phyloP scores from a whole-genome alignment of 2,113 vertebrate species.

The Sitta europaea region DNA sequence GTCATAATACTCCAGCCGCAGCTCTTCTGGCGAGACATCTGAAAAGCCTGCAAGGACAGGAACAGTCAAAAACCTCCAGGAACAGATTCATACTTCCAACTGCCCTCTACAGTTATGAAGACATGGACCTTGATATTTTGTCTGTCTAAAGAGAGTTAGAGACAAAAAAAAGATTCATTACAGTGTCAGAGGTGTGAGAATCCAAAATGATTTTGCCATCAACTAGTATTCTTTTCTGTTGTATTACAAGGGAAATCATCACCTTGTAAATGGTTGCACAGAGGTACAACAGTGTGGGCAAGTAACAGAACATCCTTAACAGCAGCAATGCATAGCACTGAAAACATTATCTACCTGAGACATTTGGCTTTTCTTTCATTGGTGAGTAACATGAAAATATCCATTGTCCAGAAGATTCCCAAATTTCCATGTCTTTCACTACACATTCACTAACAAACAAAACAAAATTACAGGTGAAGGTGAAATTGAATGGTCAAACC shows the following conservation, averaged over 20 bases:
- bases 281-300: not conserved
- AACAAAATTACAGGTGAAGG: not conserved
- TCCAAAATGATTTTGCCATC: not conserved
- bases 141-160: not conserved
- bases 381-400: slow-evolving; percentile 84
- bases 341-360: slow-evolving; percentile 79
- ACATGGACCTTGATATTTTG: not conserved
- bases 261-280: not conserved
- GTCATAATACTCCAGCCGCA: slow-evolving; percentile 85
- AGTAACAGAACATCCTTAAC: not conserved
- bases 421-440: slow-evolving; percentile 84
- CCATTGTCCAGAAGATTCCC: slow-evolving; percentile 91
- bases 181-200: not conserved
- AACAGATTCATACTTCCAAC: not conserved
- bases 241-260: not conserved
- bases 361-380: slow-evolving; percentile 63
- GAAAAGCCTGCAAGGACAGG: slow-evolving; percentile 79
- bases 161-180: not conserved
- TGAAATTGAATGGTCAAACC: not conserved
- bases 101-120: not conserved
- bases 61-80: slow-evolving; percentile 37
- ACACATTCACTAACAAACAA: slow-evolving; percentile 78
- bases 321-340: not conserved
- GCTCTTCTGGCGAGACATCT: slow-evolving; percentile 89
- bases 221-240: not conserved